Percentiles rank a stretch among this genome's conserved stretches.
Conservation (phyloP, 2,797 vertebrate genomes). For the Jordanella pulchra region DNA sequence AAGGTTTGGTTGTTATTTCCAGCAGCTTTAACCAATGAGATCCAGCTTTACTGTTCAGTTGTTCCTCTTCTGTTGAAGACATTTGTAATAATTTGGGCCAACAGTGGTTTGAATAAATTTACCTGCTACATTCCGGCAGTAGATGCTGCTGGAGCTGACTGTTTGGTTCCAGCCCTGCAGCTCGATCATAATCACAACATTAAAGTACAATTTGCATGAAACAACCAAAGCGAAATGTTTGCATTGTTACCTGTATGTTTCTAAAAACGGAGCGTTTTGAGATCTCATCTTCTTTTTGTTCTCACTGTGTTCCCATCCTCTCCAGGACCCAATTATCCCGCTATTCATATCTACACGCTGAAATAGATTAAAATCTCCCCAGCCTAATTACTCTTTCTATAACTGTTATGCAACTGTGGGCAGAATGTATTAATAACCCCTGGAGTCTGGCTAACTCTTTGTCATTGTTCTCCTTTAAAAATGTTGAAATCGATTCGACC, state of each 20-base stretch:
- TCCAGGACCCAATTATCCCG: constrained; percentile 60
- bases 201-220: neutral
- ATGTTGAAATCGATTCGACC: constrained; percentile 2
- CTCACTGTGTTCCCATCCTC: constrained; percentile 44
- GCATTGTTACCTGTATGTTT: neutral
- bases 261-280: constrained; percentile 26
- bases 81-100: too few species aligned
- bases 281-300: constrained; percentile 43
- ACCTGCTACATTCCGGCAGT: neutral
- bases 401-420: constrained; percentile 48
- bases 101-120: neutral
- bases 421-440: constrained; percentile 51
- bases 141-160: neutral
- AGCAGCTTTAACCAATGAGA: too few species aligned
- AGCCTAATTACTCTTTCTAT: constrained; percentile 66
- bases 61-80: too few species aligned
- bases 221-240: neutral
- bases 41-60: too few species aligned
- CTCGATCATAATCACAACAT: neutral
- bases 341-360: constrained; percentile 63
- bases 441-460: constrained; percentile 22
- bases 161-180: neutral
- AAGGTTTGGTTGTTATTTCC: too few species aligned
- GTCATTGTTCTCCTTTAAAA: constrained; percentile 9
- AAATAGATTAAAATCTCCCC: constrained; percentile 72